phyloP scores from a whole-genome alignment of 2,797 vertebrate genomes.

The Xenentodon cancila region DNA sequence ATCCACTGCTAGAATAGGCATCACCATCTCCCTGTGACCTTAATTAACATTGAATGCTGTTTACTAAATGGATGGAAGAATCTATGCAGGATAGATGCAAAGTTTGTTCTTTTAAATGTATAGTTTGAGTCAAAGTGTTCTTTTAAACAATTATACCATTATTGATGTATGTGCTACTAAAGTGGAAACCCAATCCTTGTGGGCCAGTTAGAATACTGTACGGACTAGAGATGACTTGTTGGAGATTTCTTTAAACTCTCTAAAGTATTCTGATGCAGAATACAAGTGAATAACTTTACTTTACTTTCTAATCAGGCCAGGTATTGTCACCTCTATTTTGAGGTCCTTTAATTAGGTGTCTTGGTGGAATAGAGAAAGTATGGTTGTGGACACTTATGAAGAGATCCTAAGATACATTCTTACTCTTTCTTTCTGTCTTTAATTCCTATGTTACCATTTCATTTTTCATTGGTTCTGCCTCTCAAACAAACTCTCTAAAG shows the following conservation, averaged over 20 bases:
- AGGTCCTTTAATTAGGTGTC: conserved; percentile 59
- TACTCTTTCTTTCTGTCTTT: conserved; percentile 17
- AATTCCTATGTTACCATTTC: conserved; percentile 4
- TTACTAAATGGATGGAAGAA: too few relatives aligned
- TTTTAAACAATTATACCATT: neutral
- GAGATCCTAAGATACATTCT: conserved; percentile 49
- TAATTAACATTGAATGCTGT: too few relatives aligned
- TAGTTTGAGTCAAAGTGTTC: too few relatives aligned
- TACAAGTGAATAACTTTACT: conserved; percentile 52
- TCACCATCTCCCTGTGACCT: too few relatives aligned
- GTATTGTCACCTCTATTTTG: conserved; percentile 49
- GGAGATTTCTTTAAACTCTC: conserved; percentile 7
- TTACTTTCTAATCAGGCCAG: conserved; percentile 53
- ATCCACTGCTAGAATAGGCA: too few relatives aligned
- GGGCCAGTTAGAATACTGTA: conserved; percentile 7
- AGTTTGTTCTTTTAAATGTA: neutral
- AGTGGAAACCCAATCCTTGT: conserved; percentile 4
- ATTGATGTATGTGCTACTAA: neutral
- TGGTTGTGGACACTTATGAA: conserved; percentile 31
- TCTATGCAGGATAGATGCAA: neutral
- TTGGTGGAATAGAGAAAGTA: conserved; percentile 19
- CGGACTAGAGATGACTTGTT: conserved; percentile 19
- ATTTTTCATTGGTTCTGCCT: conserved; percentile 17
- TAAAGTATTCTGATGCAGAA: conserved; percentile 38
- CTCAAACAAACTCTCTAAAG: conserved; percentile 52